Evolutionary conservation across 2,797 vertebrate species (phyloP), one percentile per base, ranked within the genome.

Genomic region (Eulemur coronatus): DNA sequence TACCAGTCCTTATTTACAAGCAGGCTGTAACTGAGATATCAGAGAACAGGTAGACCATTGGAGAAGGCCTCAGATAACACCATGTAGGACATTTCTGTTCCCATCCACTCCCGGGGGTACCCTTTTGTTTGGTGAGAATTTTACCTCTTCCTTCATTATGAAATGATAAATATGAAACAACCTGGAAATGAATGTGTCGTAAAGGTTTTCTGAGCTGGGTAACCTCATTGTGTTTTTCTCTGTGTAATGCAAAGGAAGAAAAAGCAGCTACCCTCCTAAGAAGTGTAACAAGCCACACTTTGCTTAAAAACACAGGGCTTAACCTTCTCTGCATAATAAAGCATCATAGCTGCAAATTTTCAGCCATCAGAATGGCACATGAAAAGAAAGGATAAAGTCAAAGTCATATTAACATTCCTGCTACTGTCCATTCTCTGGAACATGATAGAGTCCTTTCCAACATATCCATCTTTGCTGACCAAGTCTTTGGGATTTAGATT

Each of bases 181-280:
- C 41, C 89, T 55, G 61, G 30, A 85, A 79, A 52, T 75, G 63
- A 95, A 75, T 65, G 38, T 38, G 28, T 89, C 95, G 92, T 95
- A 59, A 92, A 97, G 96, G 91, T 92, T 93, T 97, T 97, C 97
- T 97, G 96, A 95, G 69, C 46, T 63, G 57, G 65, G 59, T 52
- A 69, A 33, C 61, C 28, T 82, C 69, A 14, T 59, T 38, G 20
- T 59, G 30, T 24, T 91, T 67, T 92, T 80, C 59, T 95, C 33
- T 69, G 6, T 80, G 7, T 76, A 50, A 95, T 57, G 69, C 70
- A 73, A 94, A 91, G 65, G 65, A 94, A 85, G 33, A 11, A 61
- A 75, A 91, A 70, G 46, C 28, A 95, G 46, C 13, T n/a, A 41
- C 14, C 13, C 15, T 87, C n/a, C 12, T 61, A 88, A 61, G 35